phyloP scores from a whole-genome alignment of 2,113 vertebrate species.

The Dissostichus mawsoni region DNA sequence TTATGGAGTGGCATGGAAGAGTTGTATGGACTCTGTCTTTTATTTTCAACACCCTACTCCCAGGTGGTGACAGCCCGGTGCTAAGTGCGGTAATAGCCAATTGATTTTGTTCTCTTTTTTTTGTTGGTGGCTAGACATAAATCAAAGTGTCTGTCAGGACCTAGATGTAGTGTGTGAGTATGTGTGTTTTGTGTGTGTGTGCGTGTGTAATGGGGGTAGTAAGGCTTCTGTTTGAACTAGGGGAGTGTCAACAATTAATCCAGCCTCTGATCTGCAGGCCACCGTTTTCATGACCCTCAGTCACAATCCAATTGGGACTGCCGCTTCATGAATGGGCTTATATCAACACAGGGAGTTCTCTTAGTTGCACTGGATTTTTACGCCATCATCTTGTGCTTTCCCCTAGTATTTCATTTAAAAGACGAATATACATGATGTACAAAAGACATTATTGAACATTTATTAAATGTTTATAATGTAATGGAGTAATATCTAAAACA shows the following conservation, averaged over 20 bases:
- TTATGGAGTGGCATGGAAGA: slow-evolving; percentile 77
- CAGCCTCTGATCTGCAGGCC: slow-evolving; percentile 87
- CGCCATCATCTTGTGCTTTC: neutral
- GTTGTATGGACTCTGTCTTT: slow-evolving; percentile 86
- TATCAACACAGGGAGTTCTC: slow-evolving; percentile 58
- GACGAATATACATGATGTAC: neutral
- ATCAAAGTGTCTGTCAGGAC: slow-evolving; percentile 94
- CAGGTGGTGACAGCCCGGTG: slow-evolving; percentile 93
- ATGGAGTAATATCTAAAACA: neutral
- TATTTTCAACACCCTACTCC: slow-evolving; percentile 91
- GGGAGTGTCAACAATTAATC: slow-evolving; percentile 94
- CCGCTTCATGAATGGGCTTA: slow-evolving; percentile 52
- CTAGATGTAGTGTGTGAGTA: slow-evolving; percentile 50
- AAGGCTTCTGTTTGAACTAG: slow-evolving; percentile 89
- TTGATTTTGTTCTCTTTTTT: slow-evolving; percentile 97
- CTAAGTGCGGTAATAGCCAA: slow-evolving; percentile 98
- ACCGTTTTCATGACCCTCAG: slow-evolving; percentile 74
- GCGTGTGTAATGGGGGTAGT: slow-evolving; percentile 61
- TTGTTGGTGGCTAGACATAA: slow-evolving; percentile 96
- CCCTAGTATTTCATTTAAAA: neutral
- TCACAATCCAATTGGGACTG: slow-evolving; percentile 69
- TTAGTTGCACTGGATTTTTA: neutral
- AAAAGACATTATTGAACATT: neutral
- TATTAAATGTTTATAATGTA: neutral
- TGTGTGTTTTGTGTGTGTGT: slow-evolving; percentile 45